These are phyloP conservation scores for Halictus ligatus DNA, from an alignment of 2,888 invertebrate genomes.

Conservation along the genomic window DNA sequence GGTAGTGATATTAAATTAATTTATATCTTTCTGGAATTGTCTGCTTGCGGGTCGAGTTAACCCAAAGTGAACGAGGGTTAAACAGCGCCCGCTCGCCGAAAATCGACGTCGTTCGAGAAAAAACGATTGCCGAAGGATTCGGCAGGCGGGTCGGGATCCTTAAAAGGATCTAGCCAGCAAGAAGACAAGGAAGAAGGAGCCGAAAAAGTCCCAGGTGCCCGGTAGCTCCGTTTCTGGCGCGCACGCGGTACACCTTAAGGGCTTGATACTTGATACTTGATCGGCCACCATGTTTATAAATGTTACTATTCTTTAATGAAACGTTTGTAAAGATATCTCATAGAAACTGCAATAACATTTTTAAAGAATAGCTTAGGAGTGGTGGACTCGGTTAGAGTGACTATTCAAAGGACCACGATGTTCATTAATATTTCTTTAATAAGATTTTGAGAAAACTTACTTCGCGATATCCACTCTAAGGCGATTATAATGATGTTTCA, in stretches of 20 bases:
- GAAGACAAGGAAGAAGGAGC: conserved; percentile 47
- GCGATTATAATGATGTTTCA: no score
- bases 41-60: not conserved
- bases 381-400: no score
- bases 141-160: conserved; percentile 32
- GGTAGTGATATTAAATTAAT: not conserved
- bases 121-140: conserved; percentile 34
- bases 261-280: no score
- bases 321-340: no score
- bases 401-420: no score
- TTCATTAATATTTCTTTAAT: not conserved
- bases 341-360: no score
- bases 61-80: not conserved
- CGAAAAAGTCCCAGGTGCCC: conserved; percentile 68
- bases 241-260: conserved; percentile 73
- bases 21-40: not conserved
- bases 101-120: conserved; percentile 13
- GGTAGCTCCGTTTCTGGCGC: conserved; percentile 78
- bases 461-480: not conserved
- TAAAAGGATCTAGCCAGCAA: conserved; percentile 40
- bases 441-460: no score
- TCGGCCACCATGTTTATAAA: not conserved
- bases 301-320: not conserved
- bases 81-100: not conserved
- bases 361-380: no score